A percentile compares a stretch with the other conserved stretches of the same genome.
Evolutionary conservation across 2,888 invertebrate genomes (phyloP).

Genomic region (Drosophila rellima): DNA sequence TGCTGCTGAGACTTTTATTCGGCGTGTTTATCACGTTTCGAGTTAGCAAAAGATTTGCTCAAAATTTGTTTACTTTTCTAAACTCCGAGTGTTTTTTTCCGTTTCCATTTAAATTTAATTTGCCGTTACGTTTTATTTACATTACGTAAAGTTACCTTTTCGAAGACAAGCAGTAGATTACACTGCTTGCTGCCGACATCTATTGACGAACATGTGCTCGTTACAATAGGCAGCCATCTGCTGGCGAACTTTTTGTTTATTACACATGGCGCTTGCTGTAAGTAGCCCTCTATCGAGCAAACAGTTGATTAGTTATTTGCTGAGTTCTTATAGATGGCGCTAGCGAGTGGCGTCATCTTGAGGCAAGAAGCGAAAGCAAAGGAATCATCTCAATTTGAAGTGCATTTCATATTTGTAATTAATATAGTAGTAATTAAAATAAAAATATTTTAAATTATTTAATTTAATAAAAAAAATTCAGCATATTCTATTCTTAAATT

Average conservation of each 20-base stretch:
- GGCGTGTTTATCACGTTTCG: conserved; percentile 40
- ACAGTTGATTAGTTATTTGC: neutral
- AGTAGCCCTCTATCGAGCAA: neutral
- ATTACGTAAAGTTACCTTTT: neutral
- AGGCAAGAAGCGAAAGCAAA: neutral
- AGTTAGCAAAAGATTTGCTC: conserved; percentile 13
- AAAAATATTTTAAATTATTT: too few species aligned
- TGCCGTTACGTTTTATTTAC: conserved; percentile 9
- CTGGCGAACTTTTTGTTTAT: neutral
- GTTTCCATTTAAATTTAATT: conserved; percentile 14
- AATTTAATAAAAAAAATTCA: too few species aligned
- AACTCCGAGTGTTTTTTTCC: neutral
- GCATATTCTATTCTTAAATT: too few species aligned
- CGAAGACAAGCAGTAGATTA: neutral
- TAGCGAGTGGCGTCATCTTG: conserved; percentile 3
- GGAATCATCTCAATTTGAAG: neutral
- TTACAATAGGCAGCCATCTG: neutral
- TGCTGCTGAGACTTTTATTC: conserved; percentile 22
- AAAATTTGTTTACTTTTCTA: conserved; percentile 40
- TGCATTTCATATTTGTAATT: too few species aligned
- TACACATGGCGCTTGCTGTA: neutral
- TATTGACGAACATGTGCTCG: conserved; percentile 16
- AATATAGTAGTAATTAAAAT: too few species aligned
- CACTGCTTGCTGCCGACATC: conserved; percentile 15
- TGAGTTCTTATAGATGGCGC: conserved; percentile 37